Base-by-base conservation (phyloP, 2,888 invertebrate species). In the Epirrhoe tristata region DNA sequence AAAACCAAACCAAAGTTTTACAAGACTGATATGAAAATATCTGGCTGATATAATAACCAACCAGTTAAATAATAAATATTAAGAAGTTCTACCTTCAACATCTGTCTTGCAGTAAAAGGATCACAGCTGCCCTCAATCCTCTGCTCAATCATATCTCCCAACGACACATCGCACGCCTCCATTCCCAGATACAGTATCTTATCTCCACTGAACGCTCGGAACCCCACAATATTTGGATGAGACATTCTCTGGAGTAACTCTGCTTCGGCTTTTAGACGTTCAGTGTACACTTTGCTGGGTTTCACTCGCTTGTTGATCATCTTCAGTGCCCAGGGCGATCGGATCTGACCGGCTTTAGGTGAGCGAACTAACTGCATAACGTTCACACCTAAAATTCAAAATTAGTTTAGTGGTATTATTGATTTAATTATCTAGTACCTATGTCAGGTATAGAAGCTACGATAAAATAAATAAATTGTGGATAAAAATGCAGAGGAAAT, bases 261-360 rank as follows among this genome's bases (percentile, higher is more conserved):
- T 0, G 97, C 97, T 86, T 98, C 98, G 0, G 93, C 91, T 68
- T 94, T 89, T 50, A 97, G 89, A 0, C 97, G 94, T 17, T 94
- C 90, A 2, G 94, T 91, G 71, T 90, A 91, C 0, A 90, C 88
- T 74, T 79, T 81, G 67, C 84, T 84, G 0, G 93, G 93, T 74
- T 93, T 93, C 16, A 91, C 90, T 2, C 86, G 86, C 58, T 91
- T 94, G 73, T 94, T 95, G 0, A 97, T 82, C 86, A 96, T 96
- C 82, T 98, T 98, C 0, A 98, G 91, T 0, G 97, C 98, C 98
- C 98, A 98, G 0, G 98, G 98, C 0, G 98, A 98, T n/a, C 95
- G 94, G 0, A 94, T 86, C 74, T 95, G 94, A 6, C 96, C 96
- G 0, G 94, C 94, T 74, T 94, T 91, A 0, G 97, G 97, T 0